Conservation (phyloP, 2,113 vertebrate species). For the Petroica traversi region DNA sequence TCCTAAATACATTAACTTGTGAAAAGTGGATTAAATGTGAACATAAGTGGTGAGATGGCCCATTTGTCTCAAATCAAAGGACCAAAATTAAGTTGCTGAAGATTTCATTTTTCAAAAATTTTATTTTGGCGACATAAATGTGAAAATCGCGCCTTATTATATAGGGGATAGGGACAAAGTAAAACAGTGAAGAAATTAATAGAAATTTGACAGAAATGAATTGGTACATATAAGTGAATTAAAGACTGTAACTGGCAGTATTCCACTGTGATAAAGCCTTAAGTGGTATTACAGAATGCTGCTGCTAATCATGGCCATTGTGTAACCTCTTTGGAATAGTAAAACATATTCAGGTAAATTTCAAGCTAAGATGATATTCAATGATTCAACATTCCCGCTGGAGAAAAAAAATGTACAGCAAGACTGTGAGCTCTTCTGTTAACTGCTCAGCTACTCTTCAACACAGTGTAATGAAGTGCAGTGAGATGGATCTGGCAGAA, state of each 20-base stretch:
- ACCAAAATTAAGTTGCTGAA: constrained; percentile 56
- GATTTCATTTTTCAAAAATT: not conserved
- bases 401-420: not conserved
- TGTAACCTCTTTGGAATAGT: constrained; percentile 48
- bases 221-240: constrained; percentile 77
- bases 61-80: constrained; percentile 45
- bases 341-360: constrained; percentile 64
- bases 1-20: constrained; percentile 44
- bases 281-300: constrained; percentile 74
- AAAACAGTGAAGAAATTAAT: constrained; percentile 74
- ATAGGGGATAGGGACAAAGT: constrained; percentile 44
- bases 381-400: constrained; percentile 46
- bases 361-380: constrained; percentile 56
- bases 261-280: constrained; percentile 67
- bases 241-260: constrained; percentile 77
- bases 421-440: constrained; percentile 9
- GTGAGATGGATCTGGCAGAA: constrained; percentile 27
- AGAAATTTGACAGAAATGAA: constrained; percentile 74
- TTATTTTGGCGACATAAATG: constrained; percentile 61
- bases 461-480: constrained; percentile 16
- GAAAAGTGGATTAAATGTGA: constrained; percentile 63
- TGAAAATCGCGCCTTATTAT: constrained; percentile 52
- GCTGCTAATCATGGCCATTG: constrained; percentile 61
- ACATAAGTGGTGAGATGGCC: constrained; percentile 43
- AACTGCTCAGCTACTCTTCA: constrained; percentile 22